Percentiles rank a stretch among this genome's conserved stretches.
Evolutionary conservation across 2,888 invertebrate genomes (phyloP).

Genomic region (Branchellion lobata): DNA sequence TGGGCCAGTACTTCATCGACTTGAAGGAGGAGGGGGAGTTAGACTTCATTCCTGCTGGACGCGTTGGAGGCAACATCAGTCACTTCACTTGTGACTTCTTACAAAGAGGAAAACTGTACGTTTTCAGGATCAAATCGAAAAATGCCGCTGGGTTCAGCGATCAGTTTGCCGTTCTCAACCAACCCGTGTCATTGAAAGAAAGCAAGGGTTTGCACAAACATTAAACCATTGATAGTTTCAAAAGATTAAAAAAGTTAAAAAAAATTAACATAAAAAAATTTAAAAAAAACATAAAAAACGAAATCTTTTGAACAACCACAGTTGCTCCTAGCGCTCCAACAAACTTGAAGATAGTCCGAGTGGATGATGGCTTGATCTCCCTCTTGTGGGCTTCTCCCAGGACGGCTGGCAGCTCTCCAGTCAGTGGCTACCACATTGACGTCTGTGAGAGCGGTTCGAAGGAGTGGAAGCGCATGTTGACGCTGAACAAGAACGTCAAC

Average conservation of each 20-base stretch:
- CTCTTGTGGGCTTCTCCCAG: constrained; percentile 62
- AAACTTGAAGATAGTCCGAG: constrained; percentile 55
- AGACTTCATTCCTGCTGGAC: constrained; percentile 43
- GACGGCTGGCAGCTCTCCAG: constrained; percentile 61
- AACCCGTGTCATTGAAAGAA: constrained; percentile 26
- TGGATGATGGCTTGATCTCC: constrained; percentile 55
- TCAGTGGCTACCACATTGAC: constrained; percentile 58
- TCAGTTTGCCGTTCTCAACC: not conserved
- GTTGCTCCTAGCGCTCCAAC: constrained; percentile 56
- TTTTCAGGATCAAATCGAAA: constrained; percentile 75
- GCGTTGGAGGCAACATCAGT: constrained; percentile 40
- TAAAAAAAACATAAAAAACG: not conserved
- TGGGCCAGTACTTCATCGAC: constrained; percentile 54
- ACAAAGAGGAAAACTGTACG: constrained; percentile 65
- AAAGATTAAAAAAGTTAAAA: not conserved
- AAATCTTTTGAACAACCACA: not conserved
- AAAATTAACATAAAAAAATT: not conserved
- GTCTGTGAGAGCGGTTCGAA: constrained; percentile 53
- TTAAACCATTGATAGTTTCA: too few relatives aligned
- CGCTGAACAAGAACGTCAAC: constrained; percentile 26
- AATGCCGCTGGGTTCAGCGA: constrained; percentile 42
- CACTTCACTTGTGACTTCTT: constrained; percentile 42
- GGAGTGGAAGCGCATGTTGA: constrained; percentile 11
- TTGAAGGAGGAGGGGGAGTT: constrained; percentile 38
- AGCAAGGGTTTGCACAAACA: constrained; percentile 1